Evolutionary conservation across 2,888 invertebrate species (phyloP).

Genomic region (Cyclophora punctaria): DNA sequence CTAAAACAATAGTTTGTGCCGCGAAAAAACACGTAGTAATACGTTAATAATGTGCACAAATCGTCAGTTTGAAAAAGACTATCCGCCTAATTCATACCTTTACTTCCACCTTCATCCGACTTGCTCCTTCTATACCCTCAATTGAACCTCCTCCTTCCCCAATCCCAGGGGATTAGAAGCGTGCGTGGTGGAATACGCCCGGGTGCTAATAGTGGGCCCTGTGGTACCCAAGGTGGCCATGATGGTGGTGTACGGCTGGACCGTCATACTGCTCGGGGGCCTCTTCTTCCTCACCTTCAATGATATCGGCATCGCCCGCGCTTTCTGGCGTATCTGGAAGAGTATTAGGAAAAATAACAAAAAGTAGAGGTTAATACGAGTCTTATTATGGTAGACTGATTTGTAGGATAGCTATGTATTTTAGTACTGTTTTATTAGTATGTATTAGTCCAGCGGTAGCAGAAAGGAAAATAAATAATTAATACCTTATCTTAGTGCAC

Average conservation of each 20-base stretch:
- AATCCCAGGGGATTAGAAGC: constrained; percentile 86
- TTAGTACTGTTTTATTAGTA: too few species aligned
- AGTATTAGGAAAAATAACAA: constrained; percentile 44
- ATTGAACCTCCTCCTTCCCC: constrained; percentile 6
- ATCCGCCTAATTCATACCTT: too few species aligned
- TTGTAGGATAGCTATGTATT: too few species aligned
- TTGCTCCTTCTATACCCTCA: too few species aligned
- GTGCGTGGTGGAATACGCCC: constrained; percentile 82
- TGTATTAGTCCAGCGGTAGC: too few species aligned
- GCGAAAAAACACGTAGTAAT: too few species aligned
- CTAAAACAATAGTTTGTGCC: too few species aligned
- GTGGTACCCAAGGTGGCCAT: constrained; percentile 81
- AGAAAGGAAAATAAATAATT: too few species aligned
- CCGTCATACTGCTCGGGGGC: constrained; percentile 81
- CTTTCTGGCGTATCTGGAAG: constrained; percentile 82
- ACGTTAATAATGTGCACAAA: background rate
- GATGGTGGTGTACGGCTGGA: constrained; percentile 76
- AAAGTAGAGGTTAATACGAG: background rate
- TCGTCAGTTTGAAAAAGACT: background rate
- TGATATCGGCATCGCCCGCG: constrained; percentile 82
- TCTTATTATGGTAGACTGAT: too few species aligned
- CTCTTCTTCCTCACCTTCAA: constrained; percentile 85
- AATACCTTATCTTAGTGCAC: too few species aligned
- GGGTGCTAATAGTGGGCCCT: constrained; percentile 82
- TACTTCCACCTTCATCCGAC: background rate